Base-by-base conservation (phyloP, 2,113 vertebrate genomes). In the Acrocephalus arundinaceus region DNA sequence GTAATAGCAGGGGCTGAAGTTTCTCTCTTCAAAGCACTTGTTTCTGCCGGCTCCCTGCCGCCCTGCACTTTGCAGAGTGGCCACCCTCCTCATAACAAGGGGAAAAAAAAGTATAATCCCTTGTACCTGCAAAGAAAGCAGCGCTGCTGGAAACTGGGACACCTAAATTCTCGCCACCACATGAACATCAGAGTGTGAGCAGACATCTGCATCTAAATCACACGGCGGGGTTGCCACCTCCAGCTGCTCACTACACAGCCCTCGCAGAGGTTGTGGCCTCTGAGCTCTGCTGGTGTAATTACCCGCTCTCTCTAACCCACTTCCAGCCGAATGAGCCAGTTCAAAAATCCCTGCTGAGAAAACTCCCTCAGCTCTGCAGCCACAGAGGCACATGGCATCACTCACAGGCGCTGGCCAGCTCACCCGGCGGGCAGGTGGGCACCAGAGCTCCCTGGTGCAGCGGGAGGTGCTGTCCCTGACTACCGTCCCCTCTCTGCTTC, bases 141-240 rank as follows among this genome's bases (percentile, higher is more conserved):
- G 76, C 21, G 0, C 80, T 77, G 88, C 70, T 90, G 92, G 92
- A 94, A 97, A 97, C 70, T 74, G 88, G 93, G 85, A 65, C 37
- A 3, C 86, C 76, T 89, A 90, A 89, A 92, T 96, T 35, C 84
- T 81, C 6, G 0, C 82, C 92, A 15, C 93, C 1, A 6, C 90
- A 17, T 57, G 92, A 95, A 90, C 83, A 93, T 95, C 90, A 86
- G 76, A 95, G 95, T 35, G 20, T 2, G 80, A 94, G 83, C 93
- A 95, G 96, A 71, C 52, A 74, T 89, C 94, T 77, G 68, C 94
- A 89, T 93, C 93, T 94, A 83, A 95, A 93, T 94, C 94, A 92
- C 96, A 84, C 93, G 4, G 81, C 3, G 1, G 95, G 93, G 95
- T 90, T 89, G 91, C 91, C 93, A 87, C 48, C 83, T 94, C 95